These are phyloP conservation scores for Diplosoma virens DNA, from an alignment of 23 tunicate genomes.

Conservation along the genomic window DNA sequence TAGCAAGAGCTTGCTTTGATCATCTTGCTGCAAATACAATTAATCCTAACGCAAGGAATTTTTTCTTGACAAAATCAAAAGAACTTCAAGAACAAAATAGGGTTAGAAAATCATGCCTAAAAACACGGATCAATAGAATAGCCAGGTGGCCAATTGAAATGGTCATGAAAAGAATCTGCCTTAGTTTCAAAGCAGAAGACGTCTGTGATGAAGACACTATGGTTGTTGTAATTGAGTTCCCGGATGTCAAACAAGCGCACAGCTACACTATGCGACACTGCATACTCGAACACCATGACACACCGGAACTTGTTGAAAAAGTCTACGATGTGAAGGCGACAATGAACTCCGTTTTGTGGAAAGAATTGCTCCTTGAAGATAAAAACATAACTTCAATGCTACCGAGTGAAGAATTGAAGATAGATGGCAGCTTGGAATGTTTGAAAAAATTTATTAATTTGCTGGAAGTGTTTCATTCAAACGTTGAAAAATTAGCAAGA, in stretches of 20 bases:
- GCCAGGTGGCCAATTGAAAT: neutral
- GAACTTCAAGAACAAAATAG: slow-evolving; percentile 11
- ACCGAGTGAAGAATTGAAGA: slow-evolving; percentile 12
- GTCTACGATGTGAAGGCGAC: slow-evolving; percentile 17
- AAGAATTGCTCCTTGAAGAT: slow-evolving; percentile 2
- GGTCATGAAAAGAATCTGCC: neutral
- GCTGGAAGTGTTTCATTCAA: no score
- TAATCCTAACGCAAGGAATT: slow-evolving; percentile 55
- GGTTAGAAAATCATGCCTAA: neutral
- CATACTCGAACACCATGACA: slow-evolving; percentile 5
- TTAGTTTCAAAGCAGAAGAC: slow-evolving; percentile 31
- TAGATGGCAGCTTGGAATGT: slow-evolving; percentile 30
- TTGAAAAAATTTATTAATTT: slow-evolving; percentile 32
- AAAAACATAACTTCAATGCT: neutral
- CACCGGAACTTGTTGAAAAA: slow-evolving; percentile 1
- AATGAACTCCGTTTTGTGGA: slow-evolving; percentile 15
- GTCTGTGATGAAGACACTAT: slow-evolving; percentile 9
- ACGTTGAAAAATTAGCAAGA: no score
- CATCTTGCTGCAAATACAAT: slow-evolving; percentile 16
- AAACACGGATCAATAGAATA: neutral
- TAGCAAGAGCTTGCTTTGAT: slow-evolving; percentile 10
- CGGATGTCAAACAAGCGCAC: slow-evolving; percentile 19
- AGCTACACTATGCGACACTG: slow-evolving; percentile 48
- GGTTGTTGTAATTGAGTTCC: slow-evolving; percentile 23
- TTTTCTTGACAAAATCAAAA: slow-evolving; percentile 35